Evolutionary conservation across 2,888 invertebrate species (phyloP), one percentile per base, ranked within the genome.

Genomic region (Campoplex capitator): DNA sequence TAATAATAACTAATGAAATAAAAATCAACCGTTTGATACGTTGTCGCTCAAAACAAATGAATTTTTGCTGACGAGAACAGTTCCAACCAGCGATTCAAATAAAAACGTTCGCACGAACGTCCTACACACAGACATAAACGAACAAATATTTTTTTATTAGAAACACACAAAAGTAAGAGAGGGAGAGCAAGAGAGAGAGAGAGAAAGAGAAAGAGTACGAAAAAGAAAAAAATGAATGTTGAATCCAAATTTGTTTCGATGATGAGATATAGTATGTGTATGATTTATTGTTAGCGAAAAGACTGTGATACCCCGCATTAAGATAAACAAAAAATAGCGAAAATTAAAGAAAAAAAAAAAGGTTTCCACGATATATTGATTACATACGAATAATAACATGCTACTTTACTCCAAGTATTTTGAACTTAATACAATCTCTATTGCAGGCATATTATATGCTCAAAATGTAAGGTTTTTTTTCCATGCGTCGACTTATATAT

Each of bases 241-340:
- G 54, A 71, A 67, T 76, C 81, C 70, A 84, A 83, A 84, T 82
- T 84, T 48, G 78, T 84, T 80, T 86, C 70, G 65, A 77, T 42
- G 76, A 65, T 45, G 42, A 70, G 67, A 58, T 62, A 62, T 70
- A 83, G 23, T 70, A 45, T 76, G 79, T 73, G 76, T 82, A 85
- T 85, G 83, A 88, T 88, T 88, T 88, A 88, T 86, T 86, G 81
- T 85, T 88, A 89, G 86, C 88, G 81, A 86, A 88, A 86, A 89
- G 88, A 88, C 88, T 89, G 88, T 89, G 88, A 89, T 89, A 89
- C 74, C 83, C 86, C 85, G 81, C 85, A 81, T 87, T 83, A 87
- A 78, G 81, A 81, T 87, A 78, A 75, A 84, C 51, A 28, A 54
- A 73, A 32, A 23, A 32, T 32, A 35, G 51, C n/a, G 51, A 51